Conservation (phyloP, 2,797 vertebrate species). For the Mionectes olivaceus region DNA sequence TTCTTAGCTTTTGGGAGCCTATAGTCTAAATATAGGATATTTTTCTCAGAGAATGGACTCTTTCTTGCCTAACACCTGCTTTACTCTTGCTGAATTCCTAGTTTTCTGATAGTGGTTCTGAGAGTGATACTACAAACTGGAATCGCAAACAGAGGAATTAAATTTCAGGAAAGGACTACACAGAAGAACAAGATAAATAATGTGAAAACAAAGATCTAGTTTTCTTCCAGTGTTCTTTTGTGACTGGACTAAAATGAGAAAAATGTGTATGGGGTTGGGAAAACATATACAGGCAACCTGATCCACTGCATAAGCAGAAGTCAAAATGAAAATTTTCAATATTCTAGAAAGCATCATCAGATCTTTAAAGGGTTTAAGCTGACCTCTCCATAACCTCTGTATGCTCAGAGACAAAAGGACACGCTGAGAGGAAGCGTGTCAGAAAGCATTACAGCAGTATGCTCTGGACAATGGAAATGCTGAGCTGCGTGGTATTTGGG, state of each 20-base stretch:
- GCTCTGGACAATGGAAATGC: slow-evolving; percentile 12
- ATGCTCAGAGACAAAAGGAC: slow-evolving; percentile 18
- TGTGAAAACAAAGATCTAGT: slow-evolving; percentile 22
- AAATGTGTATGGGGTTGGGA: slow-evolving; percentile 23
- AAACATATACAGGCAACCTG: slow-evolving; percentile 49
- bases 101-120: neutral
- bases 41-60: neutral
- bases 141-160: slow-evolving; percentile 18
- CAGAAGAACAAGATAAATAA: slow-evolving; percentile 23
- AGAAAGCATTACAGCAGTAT: slow-evolving; percentile 37
- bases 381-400: slow-evolving; percentile 29
- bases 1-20: neutral
- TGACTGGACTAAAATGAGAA: slow-evolving; percentile 34
- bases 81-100: neutral
- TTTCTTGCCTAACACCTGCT: slow-evolving; percentile 6
- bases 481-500: slow-evolving; percentile 32
- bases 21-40: neutral
- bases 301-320: slow-evolving; percentile 28
- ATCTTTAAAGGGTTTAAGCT: slow-evolving; percentile 51
- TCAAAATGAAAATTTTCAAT: slow-evolving; percentile 36
- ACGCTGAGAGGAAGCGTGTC: neutral
- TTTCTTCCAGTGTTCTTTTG: neutral
- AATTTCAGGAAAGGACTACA: neutral
- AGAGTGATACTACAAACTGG: neutral
- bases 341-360: slow-evolving; percentile 21